Evolutionary conservation across 2,113 vertebrate genomes (phyloP).

Genomic region (Acanthisitta chloris): DNA sequence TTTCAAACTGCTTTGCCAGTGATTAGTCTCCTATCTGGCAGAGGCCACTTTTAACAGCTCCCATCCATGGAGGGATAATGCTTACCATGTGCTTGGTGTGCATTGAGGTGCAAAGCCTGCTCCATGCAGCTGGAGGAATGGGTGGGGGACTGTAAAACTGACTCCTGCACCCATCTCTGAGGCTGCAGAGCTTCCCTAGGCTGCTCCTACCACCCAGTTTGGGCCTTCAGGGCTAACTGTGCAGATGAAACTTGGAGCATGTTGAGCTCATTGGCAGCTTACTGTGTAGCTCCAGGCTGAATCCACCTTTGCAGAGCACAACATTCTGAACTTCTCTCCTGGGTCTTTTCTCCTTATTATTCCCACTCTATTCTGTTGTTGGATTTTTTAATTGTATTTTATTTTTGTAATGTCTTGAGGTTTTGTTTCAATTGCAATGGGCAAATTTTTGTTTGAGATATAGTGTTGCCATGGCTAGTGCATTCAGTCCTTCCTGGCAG

Average conservation of each 20-base stretch:
- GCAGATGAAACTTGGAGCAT: background rate
- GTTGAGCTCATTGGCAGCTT: background rate
- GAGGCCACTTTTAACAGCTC: background rate
- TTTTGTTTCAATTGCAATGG: background rate
- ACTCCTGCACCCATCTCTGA: background rate
- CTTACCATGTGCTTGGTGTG: background rate
- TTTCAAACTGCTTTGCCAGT: background rate
- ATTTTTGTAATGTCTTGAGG: background rate
- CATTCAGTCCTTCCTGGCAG: background rate
- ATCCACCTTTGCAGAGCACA: conserved; percentile 6
- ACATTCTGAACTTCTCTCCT: background rate
- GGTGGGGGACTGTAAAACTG: background rate
- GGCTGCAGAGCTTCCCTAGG: background rate
- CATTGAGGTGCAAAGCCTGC: background rate
- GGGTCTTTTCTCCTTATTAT: background rate
- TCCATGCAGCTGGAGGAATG: background rate
- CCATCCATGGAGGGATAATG: background rate
- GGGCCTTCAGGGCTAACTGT: background rate
- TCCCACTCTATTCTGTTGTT: background rate
- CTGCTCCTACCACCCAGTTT: background rate
- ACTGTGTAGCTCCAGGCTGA: background rate
- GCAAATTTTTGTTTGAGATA: background rate
- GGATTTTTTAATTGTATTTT: background rate
- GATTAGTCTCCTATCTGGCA: background rate
- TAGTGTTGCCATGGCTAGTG: background rate